phyloP scores from a whole-genome alignment of 2,797 vertebrate species.

The Anableps anableps region DNA sequence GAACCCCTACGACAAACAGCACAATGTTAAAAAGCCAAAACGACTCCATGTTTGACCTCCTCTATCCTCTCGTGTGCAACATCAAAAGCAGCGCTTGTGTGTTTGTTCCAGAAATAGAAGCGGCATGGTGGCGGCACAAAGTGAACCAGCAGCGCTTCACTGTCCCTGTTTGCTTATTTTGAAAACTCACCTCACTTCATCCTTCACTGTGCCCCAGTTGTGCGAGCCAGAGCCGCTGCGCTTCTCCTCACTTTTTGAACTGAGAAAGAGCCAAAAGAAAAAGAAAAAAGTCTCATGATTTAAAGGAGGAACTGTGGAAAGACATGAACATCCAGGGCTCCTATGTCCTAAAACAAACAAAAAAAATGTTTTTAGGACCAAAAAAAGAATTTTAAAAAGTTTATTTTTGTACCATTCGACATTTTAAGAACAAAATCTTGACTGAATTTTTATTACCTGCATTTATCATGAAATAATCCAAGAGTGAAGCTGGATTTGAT shows the following conservation, averaged over 20 bases:
- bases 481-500: background rate
- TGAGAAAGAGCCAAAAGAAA: slow-evolving; percentile 63
- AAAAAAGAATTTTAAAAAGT: background rate
- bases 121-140: background rate
- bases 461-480: background rate
- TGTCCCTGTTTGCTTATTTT: background rate
- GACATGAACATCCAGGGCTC: background rate
- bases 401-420: background rate
- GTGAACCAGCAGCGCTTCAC: background rate
- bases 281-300: background rate
- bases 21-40: background rate
- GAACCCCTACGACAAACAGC: background rate
- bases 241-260: slow-evolving; percentile 94
- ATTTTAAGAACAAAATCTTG: background rate
- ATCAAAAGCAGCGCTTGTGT: background rate
- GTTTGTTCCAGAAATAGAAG: slow-evolving; percentile 6
- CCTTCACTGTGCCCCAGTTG: slow-evolving; percentile 97
- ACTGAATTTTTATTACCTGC: background rate
- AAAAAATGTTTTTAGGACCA: background rate
- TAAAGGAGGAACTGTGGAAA: background rate
- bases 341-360: too few species aligned
- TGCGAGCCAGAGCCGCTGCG: slow-evolving; percentile 91
- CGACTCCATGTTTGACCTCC: background rate
- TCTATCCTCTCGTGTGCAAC: background rate
- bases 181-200: slow-evolving; percentile 91